Conservation (phyloP, 2,888 invertebrate species). For the Tetragonula carbonaria region DNA sequence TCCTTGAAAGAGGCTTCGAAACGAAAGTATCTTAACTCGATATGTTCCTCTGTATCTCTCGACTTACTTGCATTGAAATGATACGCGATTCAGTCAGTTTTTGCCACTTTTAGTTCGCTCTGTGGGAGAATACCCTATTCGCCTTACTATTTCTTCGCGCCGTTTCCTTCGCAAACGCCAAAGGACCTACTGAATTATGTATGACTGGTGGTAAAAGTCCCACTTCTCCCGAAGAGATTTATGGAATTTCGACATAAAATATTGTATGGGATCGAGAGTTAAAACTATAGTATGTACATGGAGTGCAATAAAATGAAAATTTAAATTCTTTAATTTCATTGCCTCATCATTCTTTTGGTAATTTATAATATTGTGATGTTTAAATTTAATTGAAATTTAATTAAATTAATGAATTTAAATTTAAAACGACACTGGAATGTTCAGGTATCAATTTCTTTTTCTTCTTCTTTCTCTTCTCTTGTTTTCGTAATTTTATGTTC, state of each 20-base stretch:
- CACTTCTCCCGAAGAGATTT: constrained; percentile 38
- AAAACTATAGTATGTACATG: background rate
- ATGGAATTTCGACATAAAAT: constrained; percentile 42
- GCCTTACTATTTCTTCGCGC: background rate
- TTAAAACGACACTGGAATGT: too few species aligned
- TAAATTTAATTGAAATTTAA: too few species aligned
- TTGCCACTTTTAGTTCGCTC: constrained; percentile 39
- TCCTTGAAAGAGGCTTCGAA: background rate
- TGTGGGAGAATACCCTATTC: background rate
- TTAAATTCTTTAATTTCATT: background rate
- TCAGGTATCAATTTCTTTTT: background rate
- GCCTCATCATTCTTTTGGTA: background rate
- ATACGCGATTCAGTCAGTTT: constrained; percentile 41
- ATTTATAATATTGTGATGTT: too few species aligned
- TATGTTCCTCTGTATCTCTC: background rate
- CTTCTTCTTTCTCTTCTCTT: background rate
- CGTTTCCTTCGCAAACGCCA: constrained; percentile 13
- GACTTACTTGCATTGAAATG: constrained; percentile 15
- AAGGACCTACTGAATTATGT: constrained; percentile 62
- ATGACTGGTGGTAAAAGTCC: constrained; percentile 58
- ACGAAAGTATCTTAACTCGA: constrained; percentile 26
- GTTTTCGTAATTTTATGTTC: background rate
- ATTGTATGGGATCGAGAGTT: background rate
- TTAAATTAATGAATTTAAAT: too few species aligned
- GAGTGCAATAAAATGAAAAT: background rate